Evolutionary conservation across 2,113 vertebrate genomes (phyloP).

Genomic region (Catagonus wagneri): DNA sequence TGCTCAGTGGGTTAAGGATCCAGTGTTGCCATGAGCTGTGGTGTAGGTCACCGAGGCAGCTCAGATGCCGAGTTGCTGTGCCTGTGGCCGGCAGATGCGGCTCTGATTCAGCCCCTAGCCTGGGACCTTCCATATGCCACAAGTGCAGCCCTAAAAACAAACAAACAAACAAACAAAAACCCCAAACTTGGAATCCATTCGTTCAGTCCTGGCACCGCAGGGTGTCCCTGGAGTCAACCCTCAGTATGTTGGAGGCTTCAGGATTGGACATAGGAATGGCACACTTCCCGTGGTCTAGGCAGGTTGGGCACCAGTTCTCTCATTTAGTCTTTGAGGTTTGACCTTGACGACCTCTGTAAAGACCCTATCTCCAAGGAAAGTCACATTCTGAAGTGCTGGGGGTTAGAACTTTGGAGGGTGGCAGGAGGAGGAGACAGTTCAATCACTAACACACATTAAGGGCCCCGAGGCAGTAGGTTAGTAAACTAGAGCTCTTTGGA

Average conservation of each 20-base stretch:
- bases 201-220: neutral
- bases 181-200: neutral
- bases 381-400: neutral
- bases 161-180: no score
- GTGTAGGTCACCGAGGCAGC: no score
- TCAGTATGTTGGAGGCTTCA: neutral
- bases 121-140: no score
- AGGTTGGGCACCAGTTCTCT: neutral
- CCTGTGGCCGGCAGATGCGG: no score
- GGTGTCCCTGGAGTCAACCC: no score
- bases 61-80: no score
- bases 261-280: rapidly evolving
- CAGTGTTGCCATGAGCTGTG: no score
- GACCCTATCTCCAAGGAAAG: neutral
- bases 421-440: neutral
- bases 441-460: neutral
- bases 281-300: neutral
- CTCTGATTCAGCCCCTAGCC: no score
- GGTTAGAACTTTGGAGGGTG: neutral
- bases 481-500: neutral
- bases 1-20: no score
- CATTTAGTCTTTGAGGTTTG: neutral
- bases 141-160: no score
- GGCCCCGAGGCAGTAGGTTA: neutral
- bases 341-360: neutral